These are phyloP conservation scores for Lindbergichthys nudifrons DNA, from an alignment of 2,797 vertebrate genomes.

Conservation along the genomic window DNA sequence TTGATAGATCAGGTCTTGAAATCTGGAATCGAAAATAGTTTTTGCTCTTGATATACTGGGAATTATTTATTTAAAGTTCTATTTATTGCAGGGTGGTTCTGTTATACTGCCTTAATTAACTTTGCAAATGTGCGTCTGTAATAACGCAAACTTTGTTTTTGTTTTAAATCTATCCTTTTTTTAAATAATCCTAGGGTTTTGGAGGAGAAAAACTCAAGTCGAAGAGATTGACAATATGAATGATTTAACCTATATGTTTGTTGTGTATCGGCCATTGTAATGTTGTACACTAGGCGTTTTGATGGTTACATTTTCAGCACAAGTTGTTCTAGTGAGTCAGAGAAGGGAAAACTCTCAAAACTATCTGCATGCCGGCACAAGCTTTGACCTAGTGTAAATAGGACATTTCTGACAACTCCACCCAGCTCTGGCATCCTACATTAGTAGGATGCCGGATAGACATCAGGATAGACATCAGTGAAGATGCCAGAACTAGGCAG, in stretches of 20 bases:
- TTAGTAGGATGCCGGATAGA: no score
- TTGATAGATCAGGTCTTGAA: no score
- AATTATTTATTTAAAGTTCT: background rate
- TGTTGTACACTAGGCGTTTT: background rate
- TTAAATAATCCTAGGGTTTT: background rate
- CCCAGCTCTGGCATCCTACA: slow-evolving; percentile 18
- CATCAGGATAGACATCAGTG: background rate
- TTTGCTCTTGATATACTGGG: no score
- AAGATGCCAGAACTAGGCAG: background rate
- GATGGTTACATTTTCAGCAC: background rate
- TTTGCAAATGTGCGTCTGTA: background rate
- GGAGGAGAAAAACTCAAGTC: background rate
- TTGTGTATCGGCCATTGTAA: background rate
- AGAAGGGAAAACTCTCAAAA: background rate
- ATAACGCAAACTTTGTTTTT: background rate
- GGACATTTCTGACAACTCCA: background rate
- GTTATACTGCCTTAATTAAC: background rate
- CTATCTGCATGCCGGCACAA: background rate
- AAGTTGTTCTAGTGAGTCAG: background rate
- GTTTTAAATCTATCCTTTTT: background rate
- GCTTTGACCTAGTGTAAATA: background rate
- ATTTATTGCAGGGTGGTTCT: background rate
- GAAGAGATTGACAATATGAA: background rate
- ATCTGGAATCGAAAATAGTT: background rate
- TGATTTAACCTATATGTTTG: background rate